Percentiles rank a stretch among this genome's conserved stretches.
Evolutionary conservation across 2,113 vertebrate species (phyloP).

Genomic region (Notarius quadriscutis): DNA sequence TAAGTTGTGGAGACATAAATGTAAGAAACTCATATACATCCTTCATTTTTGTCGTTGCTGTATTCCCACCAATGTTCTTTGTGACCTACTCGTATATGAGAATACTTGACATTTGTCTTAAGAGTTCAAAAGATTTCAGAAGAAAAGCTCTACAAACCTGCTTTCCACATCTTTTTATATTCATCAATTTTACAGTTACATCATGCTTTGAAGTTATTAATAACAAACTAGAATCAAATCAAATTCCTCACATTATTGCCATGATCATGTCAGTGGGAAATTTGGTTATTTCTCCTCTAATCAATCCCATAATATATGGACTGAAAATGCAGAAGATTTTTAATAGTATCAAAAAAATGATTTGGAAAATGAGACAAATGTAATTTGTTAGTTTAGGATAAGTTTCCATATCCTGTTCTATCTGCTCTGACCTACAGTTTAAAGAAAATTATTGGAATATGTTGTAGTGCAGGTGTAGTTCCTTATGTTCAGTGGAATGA

Average conservation of each 20-base stretch:
- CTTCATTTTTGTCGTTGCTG: background rate
- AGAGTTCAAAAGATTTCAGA: slow-evolving; percentile 17
- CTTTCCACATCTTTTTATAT: slow-evolving; percentile 23
- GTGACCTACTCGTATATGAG: slow-evolving; percentile 9
- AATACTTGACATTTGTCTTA: slow-evolving; percentile 3
- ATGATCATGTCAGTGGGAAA: slow-evolving; percentile 26
- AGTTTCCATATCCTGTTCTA: background rate
- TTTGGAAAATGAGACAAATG: background rate
- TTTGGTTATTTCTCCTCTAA: slow-evolving; percentile 14
- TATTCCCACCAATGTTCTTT: slow-evolving; percentile 18
- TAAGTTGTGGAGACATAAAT: slow-evolving; percentile 22
- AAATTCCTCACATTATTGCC: slow-evolving; percentile 13
- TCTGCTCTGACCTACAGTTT: background rate
- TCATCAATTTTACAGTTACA: background rate
- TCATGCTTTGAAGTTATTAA: slow-evolving; percentile 24
- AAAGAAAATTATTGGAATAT: background rate
- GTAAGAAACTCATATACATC: background rate
- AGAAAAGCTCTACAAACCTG: slow-evolving; percentile 37
- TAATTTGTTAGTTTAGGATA: background rate
- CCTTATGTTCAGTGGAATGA: background rate
- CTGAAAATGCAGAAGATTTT: slow-evolving; percentile 33
- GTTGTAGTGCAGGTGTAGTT: background rate
- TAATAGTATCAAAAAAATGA: background rate
- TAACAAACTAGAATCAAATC: slow-evolving; percentile 4
- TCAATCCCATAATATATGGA: slow-evolving; percentile 35